Evolutionary conservation across 2,888 invertebrate species (phyloP).

Genomic region (Rhopalosiphum nymphaeae): DNA sequence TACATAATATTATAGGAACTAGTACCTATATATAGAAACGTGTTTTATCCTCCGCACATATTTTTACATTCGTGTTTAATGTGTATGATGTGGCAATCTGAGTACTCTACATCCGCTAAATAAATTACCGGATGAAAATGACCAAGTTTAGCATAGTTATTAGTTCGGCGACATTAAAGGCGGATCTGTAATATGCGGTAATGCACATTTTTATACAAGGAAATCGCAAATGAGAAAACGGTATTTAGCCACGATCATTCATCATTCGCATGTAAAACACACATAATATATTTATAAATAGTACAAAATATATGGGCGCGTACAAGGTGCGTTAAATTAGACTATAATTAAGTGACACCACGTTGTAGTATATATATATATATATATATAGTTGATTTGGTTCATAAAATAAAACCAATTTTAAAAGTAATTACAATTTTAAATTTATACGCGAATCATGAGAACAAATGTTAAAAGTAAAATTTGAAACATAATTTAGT

Average conservation of each 20-base stretch:
- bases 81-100: background rate
- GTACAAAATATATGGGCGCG: constrained; percentile 8
- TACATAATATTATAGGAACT: background rate
- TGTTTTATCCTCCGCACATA: constrained; percentile 43
- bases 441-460: background rate
- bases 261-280: constrained; percentile 5
- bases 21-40: constrained; percentile 27
- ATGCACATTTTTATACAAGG: background rate
- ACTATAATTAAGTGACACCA: constrained; percentile 9
- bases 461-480: background rate
- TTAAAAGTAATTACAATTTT: background rate
- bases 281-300: background rate
- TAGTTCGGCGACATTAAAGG: background rate
- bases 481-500: background rate
- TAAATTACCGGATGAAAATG: constrained; percentile 49
- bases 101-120: background rate
- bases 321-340: background rate
- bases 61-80: background rate
- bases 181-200: background rate
- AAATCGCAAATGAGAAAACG: background rate
- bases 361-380: background rate
- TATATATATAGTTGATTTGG: background rate
- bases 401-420: background rate
- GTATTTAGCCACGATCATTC: background rate
- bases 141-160: background rate